A percentile compares a stretch with the other conserved stretches of the same genome.
Evolutionary conservation across 2,888 invertebrate species (phyloP).

Genomic region (Brachynemurus nebulosus): DNA sequence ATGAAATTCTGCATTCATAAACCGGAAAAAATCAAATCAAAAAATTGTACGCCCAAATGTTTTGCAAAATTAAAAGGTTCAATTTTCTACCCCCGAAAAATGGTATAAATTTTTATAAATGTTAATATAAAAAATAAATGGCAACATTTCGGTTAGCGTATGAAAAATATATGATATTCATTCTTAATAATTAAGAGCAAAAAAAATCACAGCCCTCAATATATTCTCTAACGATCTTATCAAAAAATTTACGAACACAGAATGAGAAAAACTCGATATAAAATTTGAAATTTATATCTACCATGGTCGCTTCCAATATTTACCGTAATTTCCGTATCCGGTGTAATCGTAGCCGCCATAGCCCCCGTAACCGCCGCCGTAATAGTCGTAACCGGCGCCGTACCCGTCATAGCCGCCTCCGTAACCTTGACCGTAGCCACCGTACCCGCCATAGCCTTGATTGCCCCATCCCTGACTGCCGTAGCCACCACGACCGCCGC

Average conservation of each 20-base stretch:
- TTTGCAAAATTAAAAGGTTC: no score
- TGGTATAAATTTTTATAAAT: no score
- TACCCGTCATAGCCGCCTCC: slow-evolving; percentile 64
- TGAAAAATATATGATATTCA: no score
- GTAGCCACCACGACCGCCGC: slow-evolving; percentile 56
- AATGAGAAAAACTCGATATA: slow-evolving; percentile 1
- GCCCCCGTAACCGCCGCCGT: slow-evolving; percentile 63
- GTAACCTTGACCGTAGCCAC: slow-evolving; percentile 56
- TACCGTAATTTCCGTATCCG: slow-evolving; percentile 73
- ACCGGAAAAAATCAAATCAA: no score
- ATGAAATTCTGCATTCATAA: no score
- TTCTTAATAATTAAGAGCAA: slow-evolving; percentile 6
- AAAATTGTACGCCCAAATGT: no score
- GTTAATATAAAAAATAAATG: no score
- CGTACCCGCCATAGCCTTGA: slow-evolving; percentile 49
- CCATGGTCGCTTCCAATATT: slow-evolving; percentile 33
- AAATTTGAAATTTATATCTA: slow-evolving; percentile 14
- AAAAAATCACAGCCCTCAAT: slow-evolving; percentile 8
- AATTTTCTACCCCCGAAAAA: no score
- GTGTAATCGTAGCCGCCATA: slow-evolving; percentile 71
- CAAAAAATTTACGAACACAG: neutral
- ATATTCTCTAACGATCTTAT: neutral
- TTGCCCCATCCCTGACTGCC: slow-evolving; percentile 49
- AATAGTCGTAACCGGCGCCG: slow-evolving; percentile 54
- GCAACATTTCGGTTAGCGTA: no score